Conservation (phyloP, 2,113 vertebrate genomes). For the Scopus umbretta region DNA sequence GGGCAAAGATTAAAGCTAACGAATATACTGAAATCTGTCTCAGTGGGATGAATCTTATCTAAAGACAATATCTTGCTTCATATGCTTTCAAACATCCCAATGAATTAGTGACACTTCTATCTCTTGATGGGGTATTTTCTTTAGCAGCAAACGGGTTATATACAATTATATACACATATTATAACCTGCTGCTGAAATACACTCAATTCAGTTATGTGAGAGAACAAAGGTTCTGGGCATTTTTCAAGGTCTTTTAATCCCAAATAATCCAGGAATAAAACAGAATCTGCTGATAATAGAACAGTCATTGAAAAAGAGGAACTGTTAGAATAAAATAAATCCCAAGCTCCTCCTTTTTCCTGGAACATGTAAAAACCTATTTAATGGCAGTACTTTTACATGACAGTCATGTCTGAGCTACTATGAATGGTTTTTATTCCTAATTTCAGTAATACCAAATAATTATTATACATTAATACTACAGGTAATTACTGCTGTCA, state of each 20-base stretch:
- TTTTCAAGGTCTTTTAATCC: neutral
- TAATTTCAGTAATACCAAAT: neutral
- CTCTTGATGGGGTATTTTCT: neutral
- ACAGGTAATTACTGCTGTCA: neutral
- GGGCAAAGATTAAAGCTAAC: slow-evolving; percentile 10
- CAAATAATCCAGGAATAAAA: neutral
- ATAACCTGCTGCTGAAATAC: neutral
- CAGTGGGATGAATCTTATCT: neutral
- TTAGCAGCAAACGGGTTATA: neutral
- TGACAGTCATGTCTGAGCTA: neutral
- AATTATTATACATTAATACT: neutral
- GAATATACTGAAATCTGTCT: neutral
- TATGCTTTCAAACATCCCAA: neutral
- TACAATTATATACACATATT: neutral
- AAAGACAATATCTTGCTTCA: neutral
- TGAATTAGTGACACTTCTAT: neutral
- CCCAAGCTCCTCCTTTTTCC: neutral
- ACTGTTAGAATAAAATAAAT: neutral
- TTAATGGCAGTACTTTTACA: neutral
- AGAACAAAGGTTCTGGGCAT: neutral
- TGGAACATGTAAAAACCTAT: neutral
- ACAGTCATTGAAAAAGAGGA: neutral
- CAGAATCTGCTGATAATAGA: neutral
- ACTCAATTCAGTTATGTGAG: neutral
- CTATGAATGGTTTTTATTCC: neutral